Percentiles rank a stretch among this genome's conserved stretches.
Evolutionary conservation across 1,140 invertebrate genomes (phyloP).

Genomic region (Macrobrachium nipponense): DNA sequence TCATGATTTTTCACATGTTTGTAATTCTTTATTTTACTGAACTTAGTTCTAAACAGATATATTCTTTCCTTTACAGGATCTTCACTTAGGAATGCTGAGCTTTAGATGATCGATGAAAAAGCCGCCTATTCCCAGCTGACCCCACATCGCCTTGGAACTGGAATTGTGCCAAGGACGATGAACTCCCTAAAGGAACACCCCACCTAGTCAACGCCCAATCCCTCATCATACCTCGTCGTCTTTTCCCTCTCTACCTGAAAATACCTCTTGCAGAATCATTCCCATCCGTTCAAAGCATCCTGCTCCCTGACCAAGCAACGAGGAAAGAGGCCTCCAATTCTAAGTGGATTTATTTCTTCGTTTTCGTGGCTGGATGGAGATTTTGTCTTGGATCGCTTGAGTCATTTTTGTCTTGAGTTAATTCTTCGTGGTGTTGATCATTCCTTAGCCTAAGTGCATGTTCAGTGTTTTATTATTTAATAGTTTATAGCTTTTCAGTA

Average conservation of each 20-base stretch:
- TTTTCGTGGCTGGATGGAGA: conserved; percentile 43
- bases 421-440: conserved; percentile 22
- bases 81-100: conserved; percentile 35
- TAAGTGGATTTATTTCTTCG: conserved; percentile 28
- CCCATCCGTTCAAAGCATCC: conserved; percentile 7
- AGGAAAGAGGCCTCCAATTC: conserved; percentile 20
- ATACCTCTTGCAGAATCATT: conserved; percentile 21
- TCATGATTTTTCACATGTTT: no score
- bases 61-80: conserved; percentile 24
- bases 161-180: conserved; percentile 46
- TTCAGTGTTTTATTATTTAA: background rate
- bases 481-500: background rate
- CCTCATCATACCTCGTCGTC: conserved; percentile 3
- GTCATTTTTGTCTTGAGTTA: background rate
- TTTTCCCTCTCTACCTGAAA: conserved; percentile 11
- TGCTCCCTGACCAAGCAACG: conserved; percentile 44
- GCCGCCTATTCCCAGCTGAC: conserved; percentile 38
- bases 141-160: conserved; percentile 53
- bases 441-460: conserved; percentile 25
- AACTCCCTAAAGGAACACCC: conserved; percentile 53
- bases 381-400: conserved; percentile 29
- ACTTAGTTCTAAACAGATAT: no score
- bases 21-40: no score
- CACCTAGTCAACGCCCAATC: conserved; percentile 48
- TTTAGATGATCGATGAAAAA: conserved; percentile 51